Evolutionary conservation across 2,113 vertebrate genomes (phyloP), one percentile per base, ranked within the genome.

Genomic region (Carollia perspicillata): DNA sequence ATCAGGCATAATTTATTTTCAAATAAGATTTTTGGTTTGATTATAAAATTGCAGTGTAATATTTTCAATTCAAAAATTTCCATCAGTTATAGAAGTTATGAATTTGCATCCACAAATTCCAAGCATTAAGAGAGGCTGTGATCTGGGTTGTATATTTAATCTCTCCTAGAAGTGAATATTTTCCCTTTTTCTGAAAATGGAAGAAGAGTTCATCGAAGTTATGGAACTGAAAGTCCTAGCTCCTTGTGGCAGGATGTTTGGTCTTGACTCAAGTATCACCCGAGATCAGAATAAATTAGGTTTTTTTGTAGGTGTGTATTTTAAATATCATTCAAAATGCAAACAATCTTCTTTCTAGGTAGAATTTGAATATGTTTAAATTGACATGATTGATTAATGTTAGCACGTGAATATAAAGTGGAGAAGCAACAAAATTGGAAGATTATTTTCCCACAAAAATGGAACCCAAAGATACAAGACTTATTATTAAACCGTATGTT

Each of bases 301-400:
- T 83, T 63, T 69, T 22, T 37, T 6, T 4, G 49, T 69, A n/a
- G 65, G 28, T 81, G 5, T 74, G 6, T 65, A 28, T 5, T 33
- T 20, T 84, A 94, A 60, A 85, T 95, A 92, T 22, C 47, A 89
- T 94, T 95, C 84, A 84, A 96, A 97, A 97, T 28, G 44, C 51
- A 69, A 78, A 60, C 53, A 22, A 18, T 47, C 33, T 71, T 66
- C 53, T 81, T 77, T 95, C 60, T 68, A 37, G 20, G 17, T 85
- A 69, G 37, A 93, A 93, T 95, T 81, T 89, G 51, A 95, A 89
- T 87, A 84, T 55, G 28, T 85, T 88, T 11, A 97, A 93, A 84
- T 72, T 86, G 89, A 71, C n/a, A n/a, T 58, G 30, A 86, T 53
- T 94, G 74, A 90, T 95, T 53, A 93, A 92, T 35, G 69, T 84